Evolutionary conservation across 1,140 invertebrate species (phyloP), one percentile per base, ranked within the genome.

Genomic region (Bursaphelenchus mucronatus): DNA sequence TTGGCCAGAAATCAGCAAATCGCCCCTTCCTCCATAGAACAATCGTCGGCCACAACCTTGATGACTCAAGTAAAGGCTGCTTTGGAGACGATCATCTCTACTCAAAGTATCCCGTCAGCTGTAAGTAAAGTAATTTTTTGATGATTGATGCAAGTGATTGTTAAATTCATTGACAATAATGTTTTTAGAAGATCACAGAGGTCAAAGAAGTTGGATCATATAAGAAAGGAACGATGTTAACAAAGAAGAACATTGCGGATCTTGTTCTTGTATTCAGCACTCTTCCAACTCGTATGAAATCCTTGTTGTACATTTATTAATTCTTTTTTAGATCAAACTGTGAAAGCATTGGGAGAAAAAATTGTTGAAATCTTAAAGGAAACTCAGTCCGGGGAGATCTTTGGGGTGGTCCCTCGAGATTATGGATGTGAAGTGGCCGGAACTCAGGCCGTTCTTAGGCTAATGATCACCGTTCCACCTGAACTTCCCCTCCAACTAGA

Each of bases 231-330:
- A 97, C 94, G 9, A 96, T 97, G 89, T 87, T 96, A 74, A 89
- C 90, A 7, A 92, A 92, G 0, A 90, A 93, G 76, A 94, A 94
- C 81, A 87, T 94, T 0, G 94, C 94, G 17, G 94, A 97, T 82
- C 89, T 97, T 72, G 93, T 97, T 5, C 91, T 97, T 9, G 94
- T 97, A 73, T 85, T 98, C n/a, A 97, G 97, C 85, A 96, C 94
- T 0, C 82, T 97, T 49, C 95, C 95, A 1, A 96, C 93, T 11
- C 90, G 84, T 85, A 79, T 76, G 79, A 45, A 8, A 15, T 45
- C 11, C 9, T 56, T 47, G 47, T 13, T 5, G 61, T 62, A 21
- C n/a, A 50, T 69, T 56, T 62, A 10, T 63, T 11, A 15, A 21
- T 41, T 67, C 4, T 63, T 62, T 67, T 73, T 30, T 71, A 83